Evolutionary conservation across 2,888 invertebrate species (phyloP).

Genomic region (Drosophila paranaensis): DNA sequence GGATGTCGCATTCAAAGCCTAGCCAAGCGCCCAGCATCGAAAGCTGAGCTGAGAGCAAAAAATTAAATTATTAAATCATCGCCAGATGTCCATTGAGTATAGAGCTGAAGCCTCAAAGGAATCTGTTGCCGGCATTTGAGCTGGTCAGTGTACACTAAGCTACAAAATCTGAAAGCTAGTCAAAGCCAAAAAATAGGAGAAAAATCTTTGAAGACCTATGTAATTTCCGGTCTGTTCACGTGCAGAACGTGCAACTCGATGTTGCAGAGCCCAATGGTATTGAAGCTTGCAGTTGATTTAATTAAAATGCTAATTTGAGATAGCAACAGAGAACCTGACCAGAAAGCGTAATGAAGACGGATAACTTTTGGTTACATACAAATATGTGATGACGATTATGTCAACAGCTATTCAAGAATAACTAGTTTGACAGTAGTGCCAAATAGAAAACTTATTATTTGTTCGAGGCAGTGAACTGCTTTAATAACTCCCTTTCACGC

Average conservation of each 20-base stretch:
- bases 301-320: conserved; percentile 60
- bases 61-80: conserved; percentile 79
- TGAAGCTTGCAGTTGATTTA: conserved; percentile 40
- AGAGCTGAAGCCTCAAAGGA: conserved; percentile 56
- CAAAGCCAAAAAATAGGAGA: conserved; percentile 11
- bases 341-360: conserved; percentile 14
- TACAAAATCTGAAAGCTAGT: conserved; percentile 33
- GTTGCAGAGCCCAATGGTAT: conserved; percentile 23
- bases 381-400: background rate
- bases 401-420: background rate
- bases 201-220: conserved; percentile 29
- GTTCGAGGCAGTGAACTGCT: background rate
- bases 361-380: background rate
- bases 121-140: conserved; percentile 39
- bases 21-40: conserved; percentile 1
- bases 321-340: conserved; percentile 34
- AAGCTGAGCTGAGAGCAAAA: conserved; percentile 26
- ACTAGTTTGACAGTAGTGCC: background rate
- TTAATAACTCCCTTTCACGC: background rate
- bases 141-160: conserved; percentile 25
- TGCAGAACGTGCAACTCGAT: conserved; percentile 41
- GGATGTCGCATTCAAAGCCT: conserved; percentile 17
- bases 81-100: conserved; percentile 74
- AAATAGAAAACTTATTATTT: background rate
- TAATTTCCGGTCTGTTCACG: conserved; percentile 64